Evolutionary conservation across 1,140 invertebrate genomes (phyloP), one percentile per base, ranked within the genome.

Genomic region (Tribolium madens): DNA sequence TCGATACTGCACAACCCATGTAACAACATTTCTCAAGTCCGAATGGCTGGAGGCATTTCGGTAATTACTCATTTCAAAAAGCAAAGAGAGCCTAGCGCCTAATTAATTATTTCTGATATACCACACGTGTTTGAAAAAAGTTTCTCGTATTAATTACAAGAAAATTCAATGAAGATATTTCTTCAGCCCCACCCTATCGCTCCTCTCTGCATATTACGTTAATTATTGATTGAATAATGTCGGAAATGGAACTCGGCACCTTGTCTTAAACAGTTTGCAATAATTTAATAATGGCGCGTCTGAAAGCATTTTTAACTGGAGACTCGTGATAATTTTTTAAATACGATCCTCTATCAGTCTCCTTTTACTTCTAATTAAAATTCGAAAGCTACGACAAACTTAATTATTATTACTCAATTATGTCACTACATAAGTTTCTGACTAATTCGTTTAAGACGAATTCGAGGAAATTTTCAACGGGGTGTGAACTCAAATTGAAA

Each of bases 161-260:
- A 26, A 26, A 26, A 26, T 26, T 3, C 26, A 31, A 31, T 31
- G 26, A 31, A 31, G 26, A 31, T 3, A 6, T 31, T 31, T 2
- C 26, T 31, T 2, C 36, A 4, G 36, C 36, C 0, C 36, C 36
- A 42, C 36, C 36, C 36, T 10, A 9, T 10, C 36, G 36, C 36
- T n/a, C n/a, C 7, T 42, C 36, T 9, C 36, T 42, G 36, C 7
- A 42, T 42, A 33, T 64, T 64, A 9, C 57, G 14, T 64, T 64
- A 33, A 64, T 64, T 64, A 64, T 64, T 64, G 57, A 64, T 64
- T 64, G 31, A 64, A 33, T 64, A 31, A 64, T 64, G 10, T 64
- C 21, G 26, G 26, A 64, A 64, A 64, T 64, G 57, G 26, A 64
- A 64, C 10, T 64, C 57, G 57, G 26, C 57, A 64, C 26, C 57